Evolutionary conservation across 2,888 invertebrate species (phyloP).

Genomic region (Lasioglossum malachurum): DNA sequence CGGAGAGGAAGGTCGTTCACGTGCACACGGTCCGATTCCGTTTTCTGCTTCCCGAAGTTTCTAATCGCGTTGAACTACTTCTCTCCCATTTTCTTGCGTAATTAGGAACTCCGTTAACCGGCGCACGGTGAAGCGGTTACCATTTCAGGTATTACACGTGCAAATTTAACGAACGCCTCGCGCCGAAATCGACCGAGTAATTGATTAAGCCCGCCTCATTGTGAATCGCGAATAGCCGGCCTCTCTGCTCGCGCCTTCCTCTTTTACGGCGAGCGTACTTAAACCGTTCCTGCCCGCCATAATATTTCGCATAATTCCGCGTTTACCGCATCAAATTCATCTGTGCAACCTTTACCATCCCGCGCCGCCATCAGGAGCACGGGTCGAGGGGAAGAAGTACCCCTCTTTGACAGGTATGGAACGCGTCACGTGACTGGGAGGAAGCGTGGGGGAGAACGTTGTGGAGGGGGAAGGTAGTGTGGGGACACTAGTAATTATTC

Average conservation of each 20-base stretch:
- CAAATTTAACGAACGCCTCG: background rate
- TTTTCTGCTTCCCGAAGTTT: conserved; percentile 3
- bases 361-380: no score
- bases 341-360: no score
- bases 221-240: background rate
- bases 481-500: no score
- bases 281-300: background rate
- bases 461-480: no score
- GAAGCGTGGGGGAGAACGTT: no score
- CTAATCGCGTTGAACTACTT: conserved; percentile 2
- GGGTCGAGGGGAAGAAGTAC: no score
- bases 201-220: background rate
- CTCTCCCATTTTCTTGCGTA: background rate
- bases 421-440: no score
- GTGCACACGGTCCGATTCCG: background rate
- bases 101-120: conserved; percentile 2
- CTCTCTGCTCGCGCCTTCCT: background rate
- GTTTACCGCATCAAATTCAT: background rate
- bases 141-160: conserved; percentile 15
- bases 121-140: background rate
- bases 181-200: conserved; percentile 1
- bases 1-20: background rate
- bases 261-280: background rate
- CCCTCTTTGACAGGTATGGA: no score
- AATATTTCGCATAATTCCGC: background rate